These are phyloP conservation scores for Lithobius niger DNA, from an alignment of 1,140 invertebrate species.

Conservation along the genomic window DNA sequence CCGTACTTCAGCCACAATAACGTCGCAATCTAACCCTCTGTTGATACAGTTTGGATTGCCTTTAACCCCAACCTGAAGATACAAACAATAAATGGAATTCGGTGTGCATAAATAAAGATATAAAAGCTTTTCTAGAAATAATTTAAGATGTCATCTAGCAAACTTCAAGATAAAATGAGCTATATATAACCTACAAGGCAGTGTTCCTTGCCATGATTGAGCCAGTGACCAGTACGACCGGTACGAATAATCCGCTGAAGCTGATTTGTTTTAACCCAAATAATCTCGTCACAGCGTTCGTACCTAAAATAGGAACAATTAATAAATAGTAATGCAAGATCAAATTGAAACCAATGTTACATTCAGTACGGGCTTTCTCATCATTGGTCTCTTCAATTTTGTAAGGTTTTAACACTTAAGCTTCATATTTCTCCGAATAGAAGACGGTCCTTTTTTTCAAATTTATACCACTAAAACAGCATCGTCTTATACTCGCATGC, in stretches of 20 bases:
- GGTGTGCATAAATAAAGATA: neutral
- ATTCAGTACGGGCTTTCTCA: no score
- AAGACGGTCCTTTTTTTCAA: no score
- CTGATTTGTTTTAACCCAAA: constrained; percentile 99
- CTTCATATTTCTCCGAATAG: no score
- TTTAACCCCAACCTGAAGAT: constrained; percentile 67
- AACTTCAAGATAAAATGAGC: neutral
- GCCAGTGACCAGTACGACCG: constrained; percentile 91
- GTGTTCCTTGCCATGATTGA: constrained; percentile 98
- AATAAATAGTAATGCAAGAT: no score
- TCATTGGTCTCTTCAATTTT: no score
- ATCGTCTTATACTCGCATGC: no score
- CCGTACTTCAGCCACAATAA: constrained; percentile 93
- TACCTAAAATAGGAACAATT: constrained; percentile 38
- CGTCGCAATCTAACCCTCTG: constrained; percentile 88
- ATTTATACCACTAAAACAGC: no score
- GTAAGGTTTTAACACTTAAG: no score
- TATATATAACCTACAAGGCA: constrained; percentile 52
- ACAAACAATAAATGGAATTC: constrained; percentile 9
- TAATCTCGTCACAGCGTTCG: constrained; percentile 89
- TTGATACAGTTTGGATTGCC: constrained; percentile 84
- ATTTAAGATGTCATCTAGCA: neutral
- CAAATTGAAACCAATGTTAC: no score
- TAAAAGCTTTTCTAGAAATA: neutral
- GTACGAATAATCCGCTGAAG: constrained; percentile 92